Percentiles rank a stretch among this genome's conserved stretches.
Conservation (phyloP, 92 coral and sea anemone genomes). For the Zoanthus sociatus region DNA sequence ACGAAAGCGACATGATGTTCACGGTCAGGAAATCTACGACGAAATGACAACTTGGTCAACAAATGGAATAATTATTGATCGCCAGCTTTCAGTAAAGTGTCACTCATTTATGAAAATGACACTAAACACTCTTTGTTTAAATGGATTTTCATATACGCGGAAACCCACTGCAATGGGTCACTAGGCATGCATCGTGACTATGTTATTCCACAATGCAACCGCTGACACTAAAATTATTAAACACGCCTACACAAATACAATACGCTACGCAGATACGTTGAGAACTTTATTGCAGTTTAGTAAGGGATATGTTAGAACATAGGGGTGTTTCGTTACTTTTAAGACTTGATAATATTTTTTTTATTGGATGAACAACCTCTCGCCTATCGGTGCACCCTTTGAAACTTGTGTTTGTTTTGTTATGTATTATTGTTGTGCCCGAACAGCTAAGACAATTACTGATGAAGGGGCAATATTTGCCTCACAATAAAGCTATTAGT, state of each 20-base stretch:
- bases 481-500: slow-evolving; percentile 35
- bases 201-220: neutral
- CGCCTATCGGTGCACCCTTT: slow-evolving; percentile 13
- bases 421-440: neutral
- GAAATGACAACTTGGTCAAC: slow-evolving; percentile 29
- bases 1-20: slow-evolving; percentile 38
- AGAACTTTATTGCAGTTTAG: neutral
- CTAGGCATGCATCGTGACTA: slow-evolving; percentile 15
- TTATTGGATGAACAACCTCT: neutral
- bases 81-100: slow-evolving; percentile 30
- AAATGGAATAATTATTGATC: slow-evolving; percentile 23
- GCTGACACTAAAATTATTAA: slow-evolving; percentile 35
- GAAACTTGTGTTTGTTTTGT: slow-evolving; percentile 20
- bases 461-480: slow-evolving; percentile 35
- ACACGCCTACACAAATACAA: slow-evolving; percentile 19
- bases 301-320: neutral
- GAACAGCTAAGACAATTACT: slow-evolving; percentile 10
- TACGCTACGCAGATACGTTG: neutral
- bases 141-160: slow-evolving; percentile 49
- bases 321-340: neutral
- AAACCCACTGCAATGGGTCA: slow-evolving; percentile 34
- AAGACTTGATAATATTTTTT: neutral
- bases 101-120: slow-evolving; percentile 44
- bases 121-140: slow-evolving; percentile 31
- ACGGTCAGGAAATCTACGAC: slow-evolving; percentile 10